Base-by-base conservation (phyloP, 2,113 vertebrate species). In the Myanophis thanlyinensis region DNA sequence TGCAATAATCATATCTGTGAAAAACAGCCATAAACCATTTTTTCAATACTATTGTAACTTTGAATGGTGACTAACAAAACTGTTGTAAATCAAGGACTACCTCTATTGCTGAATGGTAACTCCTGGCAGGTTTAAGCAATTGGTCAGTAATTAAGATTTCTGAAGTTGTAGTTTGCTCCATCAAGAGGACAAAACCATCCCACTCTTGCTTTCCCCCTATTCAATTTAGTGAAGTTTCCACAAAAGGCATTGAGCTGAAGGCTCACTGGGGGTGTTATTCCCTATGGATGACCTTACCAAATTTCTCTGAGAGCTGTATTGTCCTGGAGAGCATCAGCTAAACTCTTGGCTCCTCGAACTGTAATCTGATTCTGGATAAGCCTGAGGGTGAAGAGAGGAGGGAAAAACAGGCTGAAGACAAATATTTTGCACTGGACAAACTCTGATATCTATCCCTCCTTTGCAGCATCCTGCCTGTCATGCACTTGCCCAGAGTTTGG, bases 301-400 rank as follows among this genome's bases (percentile, higher is more conserved):
- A 98, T 95, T 95, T 98, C 98, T 93, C 95, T 90, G 85, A 98
- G 96, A 88, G 96, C 91, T 0, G 96, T 98, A 95, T 98, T 98
- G 54, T 95, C 96, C 93, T 94, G 95, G 62, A 98, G 94, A 2
- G 97, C 97, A 27, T 97, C 96, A 0, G 96, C 97, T 92, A 98
- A 93, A 89, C 89, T 96, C 80, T 97, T 96, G 47, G 96, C 92
- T 44, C 98, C 98, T 92, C 92, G 95, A 93, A 95, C 96, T 22
- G 98, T 98, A 95, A 98, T 98, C 87, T 93, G 96, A 93, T 98
- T 98, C 95, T 98, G 97, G 90, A 98, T 97, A 59, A 98, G 97
- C 98, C 73, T 80, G 73, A 7, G 15, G n/a, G 12, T 15, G n/a
- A n/a, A n/a, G 5, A n/a, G 18, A 18, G 35, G n/a, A 80, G 35